Conservation (phyloP, 2,888 invertebrate species). For the Eupithecia insigniata region DNA sequence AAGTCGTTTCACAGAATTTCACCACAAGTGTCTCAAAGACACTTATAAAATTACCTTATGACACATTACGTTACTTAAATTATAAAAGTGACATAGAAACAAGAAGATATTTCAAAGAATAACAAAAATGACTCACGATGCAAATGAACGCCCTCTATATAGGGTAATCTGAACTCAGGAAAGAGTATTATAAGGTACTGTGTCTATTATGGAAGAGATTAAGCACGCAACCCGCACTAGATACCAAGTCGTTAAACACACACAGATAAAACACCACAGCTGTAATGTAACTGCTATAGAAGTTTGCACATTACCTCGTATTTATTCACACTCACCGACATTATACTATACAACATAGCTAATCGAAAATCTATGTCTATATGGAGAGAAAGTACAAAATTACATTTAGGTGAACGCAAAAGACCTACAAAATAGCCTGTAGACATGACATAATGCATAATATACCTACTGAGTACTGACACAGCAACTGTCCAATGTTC, state of each 20-base stretch:
- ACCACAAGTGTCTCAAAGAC: slow-evolving; percentile 10
- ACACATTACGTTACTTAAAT: neutral
- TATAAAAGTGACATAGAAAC: neutral
- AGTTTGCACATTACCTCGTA: slow-evolving; percentile 2
- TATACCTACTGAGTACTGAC: neutral
- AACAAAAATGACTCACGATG: slow-evolving; percentile 13
- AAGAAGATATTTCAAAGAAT: neutral
- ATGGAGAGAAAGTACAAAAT: neutral
- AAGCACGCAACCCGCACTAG: slow-evolving; percentile 66
- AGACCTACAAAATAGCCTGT: neutral
- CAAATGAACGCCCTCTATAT: slow-evolving; percentile 24
- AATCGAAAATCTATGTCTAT: neutral
- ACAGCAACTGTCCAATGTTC: neutral
- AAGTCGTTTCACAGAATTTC: slow-evolving; percentile 22
- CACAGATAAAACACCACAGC: slow-evolving; percentile 6
- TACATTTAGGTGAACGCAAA: neutral
- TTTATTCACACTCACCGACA: neutral
- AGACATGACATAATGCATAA: slow-evolving; percentile 1
- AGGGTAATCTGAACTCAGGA: slow-evolving; percentile 44
- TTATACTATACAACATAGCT: neutral
- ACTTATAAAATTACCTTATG: neutral
- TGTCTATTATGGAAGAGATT: slow-evolving; percentile 67
- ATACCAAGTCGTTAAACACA: slow-evolving; percentile 18
- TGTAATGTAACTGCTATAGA: neutral
- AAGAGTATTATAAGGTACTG: slow-evolving; percentile 53